Base-by-base conservation (phyloP, 1,140 invertebrate species). In the Bombus sibiricus region DNA sequence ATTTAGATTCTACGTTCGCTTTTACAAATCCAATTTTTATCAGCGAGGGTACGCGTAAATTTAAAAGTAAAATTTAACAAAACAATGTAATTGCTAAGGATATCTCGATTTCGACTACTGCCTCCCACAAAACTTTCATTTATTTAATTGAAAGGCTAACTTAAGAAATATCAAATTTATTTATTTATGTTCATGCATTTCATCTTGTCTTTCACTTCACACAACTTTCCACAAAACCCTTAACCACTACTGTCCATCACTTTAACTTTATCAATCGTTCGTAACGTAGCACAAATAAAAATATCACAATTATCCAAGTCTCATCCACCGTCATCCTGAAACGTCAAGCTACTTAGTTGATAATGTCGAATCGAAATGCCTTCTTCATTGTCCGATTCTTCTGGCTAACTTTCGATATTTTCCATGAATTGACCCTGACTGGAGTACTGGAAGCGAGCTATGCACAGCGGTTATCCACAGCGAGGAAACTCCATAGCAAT, bases 401-500 rank as follows among this genome's bases (percentile, higher is more conserved):
- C 47, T 22, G 1, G 18, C 47, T 53, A 53, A 53, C 47, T 53
- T 53, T 53, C 1, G 47, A 53, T 22, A 53, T 53, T 53, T 22
- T 53, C 1, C 6, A 22, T 5, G 18, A 53, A 53, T 22, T 53
- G 18, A 4, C 59, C 28, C 57, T 3, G 59, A n/a, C 59, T n/a
- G 28, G 59, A 62, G 15, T 43, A 47, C n/a, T 32, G 15, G 37
- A 9, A 22, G 73, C 43, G 43, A 75, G 43, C 8, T 18, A 75
- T n/a, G 22, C 71, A 6, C 3, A 37, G 34, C 32, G n/a, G 28
- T 25, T 25, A 34, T 34, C 18, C 41, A 28, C 43, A 34, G 15
- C 15, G 13, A 43, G 39, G 41, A 47, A 28, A 32, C 13, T 15
- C 6, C 53, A 43, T 53, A 22, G 53, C 77, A 79, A 89, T 87